Conservation (phyloP, 2,797 vertebrate species). For the Karalla daura region DNA sequence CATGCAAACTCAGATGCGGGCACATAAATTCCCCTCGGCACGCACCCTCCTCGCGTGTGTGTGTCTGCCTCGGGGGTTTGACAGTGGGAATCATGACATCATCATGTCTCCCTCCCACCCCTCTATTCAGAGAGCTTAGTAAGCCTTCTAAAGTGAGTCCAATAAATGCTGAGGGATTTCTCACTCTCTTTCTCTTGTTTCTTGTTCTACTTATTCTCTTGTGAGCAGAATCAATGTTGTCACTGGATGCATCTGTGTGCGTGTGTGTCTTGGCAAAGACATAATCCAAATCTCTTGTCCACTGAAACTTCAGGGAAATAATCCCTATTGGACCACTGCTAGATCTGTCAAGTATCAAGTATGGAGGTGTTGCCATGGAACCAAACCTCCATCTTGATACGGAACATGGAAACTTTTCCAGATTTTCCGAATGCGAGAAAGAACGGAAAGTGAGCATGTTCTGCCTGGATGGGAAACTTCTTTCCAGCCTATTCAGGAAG, state of each 20-base stretch:
- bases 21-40: conserved; percentile 18
- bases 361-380: conserved; percentile 32
- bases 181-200: not conserved
- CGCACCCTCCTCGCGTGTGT: not conserved
- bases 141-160: conserved; percentile 30
- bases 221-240: conserved; percentile 9
- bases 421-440: conserved; percentile 34
- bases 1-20: conserved; percentile 20
- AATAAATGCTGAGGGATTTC: conserved; percentile 31
- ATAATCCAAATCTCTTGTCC: conserved; percentile 23
- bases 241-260: not conserved
- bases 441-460: conserved; percentile 42
- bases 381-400: conserved; percentile 22
- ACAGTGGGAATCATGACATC: conserved; percentile 66
- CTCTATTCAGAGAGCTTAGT: conserved; percentile 46
- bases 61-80: conserved; percentile 34
- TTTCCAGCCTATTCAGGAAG: conserved; percentile 38
- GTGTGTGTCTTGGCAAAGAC: conserved; percentile 21
- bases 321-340: conserved; percentile 30
- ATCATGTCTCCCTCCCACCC: conserved; percentile 35
- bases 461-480: conserved; percentile 26
- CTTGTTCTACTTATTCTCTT: conserved; percentile 12
- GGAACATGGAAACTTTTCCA: conserved; percentile 43
- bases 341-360: conserved; percentile 22
- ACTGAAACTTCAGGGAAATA: conserved; percentile 4